phyloP scores from a whole-genome alignment of 2,797 vertebrate species.

The Characodon lateralis region DNA sequence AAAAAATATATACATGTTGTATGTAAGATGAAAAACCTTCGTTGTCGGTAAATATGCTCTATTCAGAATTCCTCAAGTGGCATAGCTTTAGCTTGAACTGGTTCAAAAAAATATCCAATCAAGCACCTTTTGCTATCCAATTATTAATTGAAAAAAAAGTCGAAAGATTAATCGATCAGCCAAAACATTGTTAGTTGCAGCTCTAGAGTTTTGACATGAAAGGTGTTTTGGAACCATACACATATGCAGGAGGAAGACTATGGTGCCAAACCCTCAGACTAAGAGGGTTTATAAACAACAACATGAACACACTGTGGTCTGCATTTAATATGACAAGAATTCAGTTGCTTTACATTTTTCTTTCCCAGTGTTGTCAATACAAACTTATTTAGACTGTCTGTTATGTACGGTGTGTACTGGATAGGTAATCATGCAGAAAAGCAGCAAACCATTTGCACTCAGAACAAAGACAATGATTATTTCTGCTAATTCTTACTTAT shows the following conservation, averaged over 20 bases:
- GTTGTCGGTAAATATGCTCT: no score
- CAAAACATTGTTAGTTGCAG: no score
- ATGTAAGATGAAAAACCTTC: no score
- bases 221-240: no score
- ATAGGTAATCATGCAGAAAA: conserved; percentile 15
- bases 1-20: no score
- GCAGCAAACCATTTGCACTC: conserved; percentile 2
- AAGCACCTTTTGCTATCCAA: no score
- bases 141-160: no score
- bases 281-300: neutral
- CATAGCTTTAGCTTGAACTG: no score
- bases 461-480: neutral
- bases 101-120: no score
- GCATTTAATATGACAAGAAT: conserved; percentile 27
- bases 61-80: no score
- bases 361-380: conserved; percentile 37
- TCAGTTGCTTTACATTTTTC: conserved; percentile 9
- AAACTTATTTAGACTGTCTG: conserved; percentile 16
- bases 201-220: neutral
- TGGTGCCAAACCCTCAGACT: no score
- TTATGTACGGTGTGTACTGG: conserved; percentile 26
- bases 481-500: neutral
- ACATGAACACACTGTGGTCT: neutral
- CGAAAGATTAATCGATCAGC: no score
- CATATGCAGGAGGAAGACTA: neutral